Evolutionary conservation across 2,888 invertebrate genomes (phyloP).

Genomic region (Amblyjoppa fuscipennis): DNA sequence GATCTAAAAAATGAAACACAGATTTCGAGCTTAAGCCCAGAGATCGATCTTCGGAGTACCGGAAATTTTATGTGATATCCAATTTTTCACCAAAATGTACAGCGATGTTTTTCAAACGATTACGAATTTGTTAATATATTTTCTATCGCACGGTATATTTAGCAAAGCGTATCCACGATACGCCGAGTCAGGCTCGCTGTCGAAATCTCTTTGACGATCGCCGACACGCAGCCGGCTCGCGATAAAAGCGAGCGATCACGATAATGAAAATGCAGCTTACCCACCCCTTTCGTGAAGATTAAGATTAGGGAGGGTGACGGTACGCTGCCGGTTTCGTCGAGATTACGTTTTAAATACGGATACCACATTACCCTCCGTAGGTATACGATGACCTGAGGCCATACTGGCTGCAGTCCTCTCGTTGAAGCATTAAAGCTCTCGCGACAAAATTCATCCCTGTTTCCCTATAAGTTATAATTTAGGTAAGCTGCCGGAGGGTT

Average conservation of each 20-base stretch:
- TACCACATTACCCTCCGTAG: slow-evolving; percentile 42
- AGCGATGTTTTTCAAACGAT: not conserved
- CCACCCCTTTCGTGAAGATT: slow-evolving; percentile 41
- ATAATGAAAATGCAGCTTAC: slow-evolving; percentile 49
- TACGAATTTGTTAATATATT: not conserved
- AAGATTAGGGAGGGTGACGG: slow-evolving; percentile 54
- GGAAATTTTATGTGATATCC: too few species aligned
- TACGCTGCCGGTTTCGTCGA: slow-evolving; percentile 8
- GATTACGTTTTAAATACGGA: slow-evolving; percentile 53
- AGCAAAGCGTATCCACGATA: not conserved
- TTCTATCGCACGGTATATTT: not conserved
- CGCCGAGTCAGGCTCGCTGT: not conserved
- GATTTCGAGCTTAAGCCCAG: too few species aligned
- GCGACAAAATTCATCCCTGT: slow-evolving; percentile 28
- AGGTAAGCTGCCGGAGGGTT: slow-evolving; percentile 24
- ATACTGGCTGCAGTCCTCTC: not conserved
- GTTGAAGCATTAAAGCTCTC: slow-evolving; percentile 46
- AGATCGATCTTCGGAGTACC: too few species aligned
- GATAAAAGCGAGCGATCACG: slow-evolving; percentile 43
- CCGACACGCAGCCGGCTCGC: slow-evolving; percentile 3
- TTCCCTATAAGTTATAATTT: slow-evolving; percentile 28
- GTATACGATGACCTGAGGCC: not conserved
- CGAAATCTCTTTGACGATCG: slow-evolving; percentile 26
- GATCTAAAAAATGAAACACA: not conserved
- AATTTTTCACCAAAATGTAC: too few species aligned